A percentile compares a stretch with the other conserved stretches of the same genome.
Evolutionary conservation across 1,140 invertebrate genomes (phyloP).

Genomic region (Holcopasites calliopsidis): DNA sequence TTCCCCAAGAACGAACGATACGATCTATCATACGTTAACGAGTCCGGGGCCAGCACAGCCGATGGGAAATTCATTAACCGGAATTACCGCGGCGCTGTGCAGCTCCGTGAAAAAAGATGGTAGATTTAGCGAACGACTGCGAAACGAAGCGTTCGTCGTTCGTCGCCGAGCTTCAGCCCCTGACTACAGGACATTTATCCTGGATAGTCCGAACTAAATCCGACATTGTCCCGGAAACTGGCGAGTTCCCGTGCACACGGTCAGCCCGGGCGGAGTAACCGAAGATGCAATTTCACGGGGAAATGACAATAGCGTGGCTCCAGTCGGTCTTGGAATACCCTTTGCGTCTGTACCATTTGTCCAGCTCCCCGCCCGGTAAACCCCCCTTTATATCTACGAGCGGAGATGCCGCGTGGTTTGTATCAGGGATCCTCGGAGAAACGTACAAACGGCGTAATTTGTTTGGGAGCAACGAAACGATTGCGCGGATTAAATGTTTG

Average conservation of each 20-base stretch:
- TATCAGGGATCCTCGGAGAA: slow-evolving; percentile 30
- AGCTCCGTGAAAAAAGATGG: slow-evolving; percentile 1
- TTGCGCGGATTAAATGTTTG: slow-evolving; percentile 41
- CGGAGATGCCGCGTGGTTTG: slow-evolving; percentile 47
- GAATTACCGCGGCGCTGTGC: not conserved
- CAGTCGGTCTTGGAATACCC: not conserved
- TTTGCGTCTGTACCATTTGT: slow-evolving; percentile 16
- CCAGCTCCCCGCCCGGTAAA: not conserved
- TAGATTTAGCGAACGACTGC: slow-evolving; percentile 21
- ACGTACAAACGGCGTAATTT: slow-evolving; percentile 62
- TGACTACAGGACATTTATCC: slow-evolving; percentile 37
- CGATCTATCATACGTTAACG: not conserved
- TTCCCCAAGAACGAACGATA: not conserved
- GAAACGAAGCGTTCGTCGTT: slow-evolving; percentile 28
- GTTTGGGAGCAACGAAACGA: slow-evolving; percentile 46
- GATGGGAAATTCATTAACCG: slow-evolving; percentile 21
- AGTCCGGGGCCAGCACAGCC: not conserved
- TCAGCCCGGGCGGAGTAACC: slow-evolving; percentile 15
- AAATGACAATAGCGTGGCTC: slow-evolving; percentile 45
- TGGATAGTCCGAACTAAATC: slow-evolving; percentile 13
- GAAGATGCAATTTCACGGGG: slow-evolving; percentile 52
- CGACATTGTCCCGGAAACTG: slow-evolving; percentile 24
- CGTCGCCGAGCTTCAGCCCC: slow-evolving; percentile 13
- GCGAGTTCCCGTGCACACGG: slow-evolving; percentile 17
- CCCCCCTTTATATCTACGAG: slow-evolving; percentile 24